Conservation (phyloP, 2,888 invertebrate genomes). For the Ctenicera cuprea region DNA sequence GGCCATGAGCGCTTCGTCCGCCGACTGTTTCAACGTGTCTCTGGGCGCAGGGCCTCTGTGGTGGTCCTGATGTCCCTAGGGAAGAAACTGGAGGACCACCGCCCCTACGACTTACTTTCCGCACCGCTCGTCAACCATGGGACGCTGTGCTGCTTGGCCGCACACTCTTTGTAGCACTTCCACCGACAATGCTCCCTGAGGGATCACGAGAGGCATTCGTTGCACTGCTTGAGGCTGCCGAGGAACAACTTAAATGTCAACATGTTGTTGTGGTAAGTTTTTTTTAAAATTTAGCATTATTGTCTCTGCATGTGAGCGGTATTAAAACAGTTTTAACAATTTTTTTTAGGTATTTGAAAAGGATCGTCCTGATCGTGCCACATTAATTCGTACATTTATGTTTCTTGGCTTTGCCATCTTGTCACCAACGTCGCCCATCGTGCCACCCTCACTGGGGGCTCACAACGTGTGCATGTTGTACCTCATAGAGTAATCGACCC, state of each 20-base stretch:
- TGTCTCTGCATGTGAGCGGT: too few relatives aligned
- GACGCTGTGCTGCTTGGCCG: constrained; percentile 77
- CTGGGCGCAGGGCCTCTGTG: constrained; percentile 99
- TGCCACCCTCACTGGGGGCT: constrained; percentile 76
- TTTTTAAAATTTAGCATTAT: neutral
- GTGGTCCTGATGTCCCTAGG: constrained; percentile 99
- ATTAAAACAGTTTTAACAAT: neutral
- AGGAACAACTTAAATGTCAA: constrained; percentile 90
- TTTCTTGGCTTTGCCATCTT: constrained; percentile 95
- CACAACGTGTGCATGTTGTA: constrained; percentile 72
- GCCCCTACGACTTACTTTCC: constrained; percentile 70
- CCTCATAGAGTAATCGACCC: constrained; percentile 71
- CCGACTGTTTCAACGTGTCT: constrained; percentile 87
- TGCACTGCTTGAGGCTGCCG: constrained; percentile 95
- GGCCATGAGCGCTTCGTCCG: constrained; percentile 82
- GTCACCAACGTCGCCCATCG: constrained; percentile 86
- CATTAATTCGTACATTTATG: constrained; percentile 96
- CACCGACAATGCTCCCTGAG: constrained; percentile 88
- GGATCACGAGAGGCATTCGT: constrained; percentile 97
- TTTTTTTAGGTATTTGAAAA: constrained; percentile 67
- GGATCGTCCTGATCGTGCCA: constrained; percentile 87
- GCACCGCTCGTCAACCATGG: constrained; percentile 72
- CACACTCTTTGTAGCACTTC: constrained; percentile 92
- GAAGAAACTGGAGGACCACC: constrained; percentile 76
- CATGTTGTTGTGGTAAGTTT: constrained; percentile 82